A percentile compares a stretch with the other conserved stretches of the same genome.
phyloP scores from a whole-genome alignment of 2,797 vertebrate species.

The Crocodylus rhombifer region DNA sequence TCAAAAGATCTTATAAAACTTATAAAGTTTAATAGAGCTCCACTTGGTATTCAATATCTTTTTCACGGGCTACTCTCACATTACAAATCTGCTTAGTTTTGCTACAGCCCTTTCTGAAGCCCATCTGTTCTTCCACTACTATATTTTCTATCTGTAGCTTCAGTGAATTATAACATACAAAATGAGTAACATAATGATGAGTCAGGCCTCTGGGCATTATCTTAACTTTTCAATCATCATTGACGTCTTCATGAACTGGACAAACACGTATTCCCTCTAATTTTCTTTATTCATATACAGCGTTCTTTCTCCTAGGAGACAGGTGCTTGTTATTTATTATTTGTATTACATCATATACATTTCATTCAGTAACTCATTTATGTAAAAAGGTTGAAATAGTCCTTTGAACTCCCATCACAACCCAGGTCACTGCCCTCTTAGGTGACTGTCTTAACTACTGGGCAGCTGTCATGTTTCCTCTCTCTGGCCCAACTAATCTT shows the following conservation, averaged over 20 bases:
- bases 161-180: too few relatives aligned
- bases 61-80: too few relatives aligned
- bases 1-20: too few relatives aligned
- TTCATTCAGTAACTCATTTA: constrained; percentile 17
- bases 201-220: too few relatives aligned
- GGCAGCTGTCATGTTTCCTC: background rate
- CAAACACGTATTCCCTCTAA: constrained; percentile 29
- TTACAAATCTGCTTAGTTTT: too few relatives aligned
- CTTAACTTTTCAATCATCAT: too few relatives aligned
- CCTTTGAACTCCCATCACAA: background rate
- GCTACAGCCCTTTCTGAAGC: too few relatives aligned
- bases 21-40: too few relatives aligned
- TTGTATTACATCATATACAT: constrained; percentile 3
- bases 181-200: too few relatives aligned
- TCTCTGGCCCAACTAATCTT: background rate
- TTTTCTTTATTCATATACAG: constrained; percentile 30
- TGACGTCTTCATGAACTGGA: background rate
- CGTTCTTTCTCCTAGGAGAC: constrained; percentile 53
- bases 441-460: background rate
- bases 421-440: background rate
- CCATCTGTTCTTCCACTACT: too few relatives aligned
- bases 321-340: background rate
- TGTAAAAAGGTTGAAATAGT: constrained; percentile 1
- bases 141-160: too few relatives aligned
- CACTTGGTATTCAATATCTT: too few relatives aligned